Evolutionary conservation across 2,888 invertebrate genomes (phyloP), one percentile per base, ranked within the genome.

Genomic region (Epirrhoe tristata): DNA sequence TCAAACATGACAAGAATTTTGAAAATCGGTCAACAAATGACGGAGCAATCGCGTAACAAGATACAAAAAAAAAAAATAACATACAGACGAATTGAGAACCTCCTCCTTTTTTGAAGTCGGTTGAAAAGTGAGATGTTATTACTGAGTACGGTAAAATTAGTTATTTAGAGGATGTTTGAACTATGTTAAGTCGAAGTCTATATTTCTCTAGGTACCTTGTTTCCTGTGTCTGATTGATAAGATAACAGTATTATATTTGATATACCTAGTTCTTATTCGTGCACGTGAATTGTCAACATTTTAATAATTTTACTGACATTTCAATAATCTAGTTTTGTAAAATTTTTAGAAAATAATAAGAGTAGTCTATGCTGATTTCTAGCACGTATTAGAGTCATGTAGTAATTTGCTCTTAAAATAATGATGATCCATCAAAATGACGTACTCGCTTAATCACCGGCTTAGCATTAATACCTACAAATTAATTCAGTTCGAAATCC

Each of bases 401-500:
- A 32, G 52, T 52, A 51, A 66, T 66, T 63, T 16, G 54, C 43
- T 67, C 62, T 71, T 58, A 56, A 69, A 67, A 67, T 70, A 64
- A 59, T 52, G 63, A 66, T 72, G 72, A 72, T 63, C 66, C 58
- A 63, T 59, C 61, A 56, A 31, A 54, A 58, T 66, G 67, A 67
- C 66, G 59, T 51, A 63, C 65, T 48, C 34, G 31, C 36, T 59
- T 63, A 58, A 72, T 67, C 69, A 58, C 59, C 65, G 51, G 56
- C 58, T 69, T 8, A 64, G 17, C 53, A 24, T 24, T 24, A 43
- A 4, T 12, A 43, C 39, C 39, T 34, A 34, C 12, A 52, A 32
- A n/a, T 48, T 39, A 34, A 46, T 48, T 32, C 43, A 24, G 10
- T 17, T 14, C 3, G 12, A 53, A 34, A 53, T 46, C 58, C 12